phyloP scores from a whole-genome alignment of 2,888 invertebrate genomes.

The Tipula helvola region DNA sequence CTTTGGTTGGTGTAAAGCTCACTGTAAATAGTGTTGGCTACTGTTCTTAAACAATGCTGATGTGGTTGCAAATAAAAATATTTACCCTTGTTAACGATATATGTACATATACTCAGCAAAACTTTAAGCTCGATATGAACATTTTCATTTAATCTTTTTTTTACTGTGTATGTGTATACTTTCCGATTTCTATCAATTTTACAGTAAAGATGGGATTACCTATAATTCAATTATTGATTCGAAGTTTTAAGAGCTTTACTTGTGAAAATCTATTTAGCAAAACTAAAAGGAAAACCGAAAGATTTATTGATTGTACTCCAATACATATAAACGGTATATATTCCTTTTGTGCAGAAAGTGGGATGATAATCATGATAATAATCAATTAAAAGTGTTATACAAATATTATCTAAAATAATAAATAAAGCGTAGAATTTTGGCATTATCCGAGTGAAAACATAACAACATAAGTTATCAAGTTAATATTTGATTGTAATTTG shows the following conservation, averaged over 20 bases:
- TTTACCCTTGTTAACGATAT: no score
- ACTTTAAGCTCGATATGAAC: not conserved
- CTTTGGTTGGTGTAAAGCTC: no score
- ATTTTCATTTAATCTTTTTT: not conserved
- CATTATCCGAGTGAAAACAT: not conserved
- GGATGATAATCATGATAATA: not conserved
- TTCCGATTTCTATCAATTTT: not conserved
- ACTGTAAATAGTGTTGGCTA: no score
- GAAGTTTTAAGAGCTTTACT: conserved; percentile 4
- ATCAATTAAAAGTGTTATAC: not conserved
- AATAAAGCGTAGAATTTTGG: not conserved
- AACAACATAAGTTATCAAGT: not conserved
- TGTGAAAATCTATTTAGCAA: not conserved
- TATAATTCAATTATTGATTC: not conserved
- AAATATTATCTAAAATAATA: not conserved
- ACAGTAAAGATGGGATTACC: not conserved
- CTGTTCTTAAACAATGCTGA: no score
- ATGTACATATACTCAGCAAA: not conserved
- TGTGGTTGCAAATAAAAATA: no score
- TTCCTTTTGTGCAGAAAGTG: not conserved
- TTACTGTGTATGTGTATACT: no score
- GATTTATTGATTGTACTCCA: not conserved
- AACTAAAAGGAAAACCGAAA: not conserved
- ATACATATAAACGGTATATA: not conserved
- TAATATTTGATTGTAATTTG: not conserved